Evolutionary conservation across 2,888 invertebrate genomes (phyloP).

Genomic region (Plebejus melissa): DNA sequence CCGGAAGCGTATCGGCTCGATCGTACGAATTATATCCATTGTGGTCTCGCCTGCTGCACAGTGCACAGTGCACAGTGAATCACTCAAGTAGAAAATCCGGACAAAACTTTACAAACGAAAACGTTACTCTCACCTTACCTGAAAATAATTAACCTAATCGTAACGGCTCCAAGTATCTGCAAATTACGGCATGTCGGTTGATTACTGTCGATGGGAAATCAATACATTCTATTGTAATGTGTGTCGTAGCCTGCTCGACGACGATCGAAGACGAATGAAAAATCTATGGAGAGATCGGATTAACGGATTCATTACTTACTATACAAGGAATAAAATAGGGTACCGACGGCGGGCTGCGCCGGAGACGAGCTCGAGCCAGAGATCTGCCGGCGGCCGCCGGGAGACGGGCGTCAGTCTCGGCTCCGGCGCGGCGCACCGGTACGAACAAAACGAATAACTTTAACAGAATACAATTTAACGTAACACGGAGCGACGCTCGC

Average conservation of each 20-base stretch:
- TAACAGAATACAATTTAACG: slow-evolving; percentile 71
- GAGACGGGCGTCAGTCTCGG: slow-evolving; percentile 44
- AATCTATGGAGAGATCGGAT: slow-evolving; percentile 73
- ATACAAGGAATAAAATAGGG: slow-evolving; percentile 61
- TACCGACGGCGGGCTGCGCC: slow-evolving; percentile 51
- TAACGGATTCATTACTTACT: slow-evolving; percentile 76
- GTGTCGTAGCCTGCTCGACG: slow-evolving; percentile 75
- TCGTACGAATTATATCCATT: slow-evolving; percentile 64
- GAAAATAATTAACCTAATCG: slow-evolving; percentile 63
- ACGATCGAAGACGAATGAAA: slow-evolving; percentile 56
- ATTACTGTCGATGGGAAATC: slow-evolving; percentile 72
- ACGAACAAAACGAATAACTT: slow-evolving; percentile 69
- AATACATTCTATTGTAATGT: slow-evolving; percentile 77
- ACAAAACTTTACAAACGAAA: slow-evolving; percentile 50
- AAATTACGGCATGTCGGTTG: slow-evolving; percentile 74
- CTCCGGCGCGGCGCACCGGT: slow-evolving; percentile 60
- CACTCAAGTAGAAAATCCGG: slow-evolving; percentile 72
- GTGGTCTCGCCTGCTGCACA: slow-evolving; percentile 73
- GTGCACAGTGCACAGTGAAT: slow-evolving; percentile 63
- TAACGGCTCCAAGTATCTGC: slow-evolving; percentile 75
- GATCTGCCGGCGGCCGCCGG: slow-evolving; percentile 18
- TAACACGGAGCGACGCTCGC: slow-evolving; percentile 71
- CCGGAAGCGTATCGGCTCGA: slow-evolving; percentile 54
- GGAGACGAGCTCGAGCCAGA: slow-evolving; percentile 49
- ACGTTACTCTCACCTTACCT: slow-evolving; percentile 52